Conservation (phyloP, 2,888 invertebrate genomes). For the Spisula subtruncata region DNA sequence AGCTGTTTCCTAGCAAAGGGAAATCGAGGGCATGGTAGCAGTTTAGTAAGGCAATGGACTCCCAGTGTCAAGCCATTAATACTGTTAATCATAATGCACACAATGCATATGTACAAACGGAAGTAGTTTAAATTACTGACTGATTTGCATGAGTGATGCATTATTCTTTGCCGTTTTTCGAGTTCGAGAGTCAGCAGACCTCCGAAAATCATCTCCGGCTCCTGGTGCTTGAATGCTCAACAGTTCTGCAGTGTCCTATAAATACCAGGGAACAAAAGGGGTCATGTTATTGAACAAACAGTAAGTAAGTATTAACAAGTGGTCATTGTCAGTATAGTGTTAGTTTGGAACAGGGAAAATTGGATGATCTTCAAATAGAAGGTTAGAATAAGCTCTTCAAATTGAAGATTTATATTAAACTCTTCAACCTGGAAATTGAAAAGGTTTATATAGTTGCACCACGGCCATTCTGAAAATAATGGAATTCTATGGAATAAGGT, state of each 20-base stretch:
- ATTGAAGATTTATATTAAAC: background rate
- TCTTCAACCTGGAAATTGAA: slow-evolving; percentile 4
- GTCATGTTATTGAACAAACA: slow-evolving; percentile 24
- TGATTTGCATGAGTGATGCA: slow-evolving; percentile 81
- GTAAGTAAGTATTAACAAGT: background rate
- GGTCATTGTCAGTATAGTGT: background rate
- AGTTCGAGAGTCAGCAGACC: slow-evolving; percentile 79
- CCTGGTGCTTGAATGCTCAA: slow-evolving; percentile 78
- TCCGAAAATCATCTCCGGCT: slow-evolving; percentile 73
- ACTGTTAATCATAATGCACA: background rate
- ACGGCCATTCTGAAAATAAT: background rate
- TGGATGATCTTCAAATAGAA: slow-evolving; percentile 9
- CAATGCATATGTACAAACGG: background rate
- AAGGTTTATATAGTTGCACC: background rate
- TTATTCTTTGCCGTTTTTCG: slow-evolving; percentile 81
- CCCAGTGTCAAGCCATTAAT: too few species aligned
- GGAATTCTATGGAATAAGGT: background rate
- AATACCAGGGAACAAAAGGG: slow-evolving; percentile 9
- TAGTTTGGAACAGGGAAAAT: background rate
- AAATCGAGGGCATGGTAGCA: too few species aligned
- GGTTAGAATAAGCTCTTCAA: background rate
- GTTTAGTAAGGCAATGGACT: too few species aligned
- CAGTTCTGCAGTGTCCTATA: slow-evolving; percentile 79
- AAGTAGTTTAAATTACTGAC: slow-evolving; percentile 74
- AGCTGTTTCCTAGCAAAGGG: too few species aligned